Percentiles rank a stretch among this genome's conserved stretches.
Conservation (phyloP, 2,113 vertebrate genomes). For the Calidris pugnax region DNA sequence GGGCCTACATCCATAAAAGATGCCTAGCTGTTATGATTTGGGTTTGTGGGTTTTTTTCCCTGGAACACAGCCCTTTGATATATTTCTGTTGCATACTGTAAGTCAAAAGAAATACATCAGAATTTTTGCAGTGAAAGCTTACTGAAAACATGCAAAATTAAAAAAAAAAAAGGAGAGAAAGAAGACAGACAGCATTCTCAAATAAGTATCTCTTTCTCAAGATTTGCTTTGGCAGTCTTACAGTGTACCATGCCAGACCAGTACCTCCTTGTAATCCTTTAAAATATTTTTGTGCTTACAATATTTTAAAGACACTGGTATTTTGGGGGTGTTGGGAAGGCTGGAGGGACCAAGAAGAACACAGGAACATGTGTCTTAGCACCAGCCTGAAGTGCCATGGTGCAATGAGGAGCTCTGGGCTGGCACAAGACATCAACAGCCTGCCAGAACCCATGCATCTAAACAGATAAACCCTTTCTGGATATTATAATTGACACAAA, state of each 20-base stretch:
- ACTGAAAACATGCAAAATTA: not conserved
- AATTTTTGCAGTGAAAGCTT: not conserved
- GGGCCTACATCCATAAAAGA: not conserved
- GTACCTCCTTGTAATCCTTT: not conserved
- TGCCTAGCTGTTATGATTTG: not conserved
- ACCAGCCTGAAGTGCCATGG: not conserved
- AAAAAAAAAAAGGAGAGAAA: not conserved
- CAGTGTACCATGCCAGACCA: not conserved
- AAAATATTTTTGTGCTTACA: not conserved
- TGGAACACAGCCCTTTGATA: not conserved
- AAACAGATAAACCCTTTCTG: not conserved
- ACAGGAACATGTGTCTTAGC: not conserved
- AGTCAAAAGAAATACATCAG: not conserved
- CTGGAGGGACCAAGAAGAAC: not conserved
- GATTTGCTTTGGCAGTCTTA: slow-evolving; percentile 9
- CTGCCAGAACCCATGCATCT: not conserved
- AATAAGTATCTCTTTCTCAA: not conserved
- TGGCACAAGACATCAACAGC: not conserved
- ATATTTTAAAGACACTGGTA: not conserved
- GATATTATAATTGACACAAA: not conserved
- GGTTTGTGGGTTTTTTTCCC: not conserved
- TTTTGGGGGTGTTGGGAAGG: not conserved
- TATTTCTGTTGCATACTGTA: not conserved
- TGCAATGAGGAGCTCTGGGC: not conserved
- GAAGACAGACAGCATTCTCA: not conserved